phyloP scores from a whole-genome alignment of 2,888 invertebrate genomes.

The Adelognathus sp. region DNA sequence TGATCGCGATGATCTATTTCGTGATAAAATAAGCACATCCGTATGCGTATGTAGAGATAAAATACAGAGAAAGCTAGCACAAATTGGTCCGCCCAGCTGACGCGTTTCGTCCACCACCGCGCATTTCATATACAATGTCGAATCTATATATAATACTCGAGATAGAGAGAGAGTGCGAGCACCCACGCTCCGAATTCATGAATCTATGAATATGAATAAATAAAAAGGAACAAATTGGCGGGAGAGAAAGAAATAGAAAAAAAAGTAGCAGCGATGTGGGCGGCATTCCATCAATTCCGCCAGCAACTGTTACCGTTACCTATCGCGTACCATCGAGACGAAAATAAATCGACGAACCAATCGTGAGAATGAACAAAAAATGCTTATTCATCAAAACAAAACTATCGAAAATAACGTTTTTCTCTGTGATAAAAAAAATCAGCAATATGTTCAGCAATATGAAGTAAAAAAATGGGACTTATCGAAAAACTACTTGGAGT shows the following conservation, averaged over 20 bases:
- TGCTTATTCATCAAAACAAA: neutral
- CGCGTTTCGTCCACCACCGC: constrained; percentile 1
- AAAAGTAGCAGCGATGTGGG: neutral
- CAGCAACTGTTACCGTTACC: neutral
- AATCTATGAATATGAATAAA: constrained; percentile 14
- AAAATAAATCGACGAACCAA: constrained; percentile 8
- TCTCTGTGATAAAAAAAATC: neutral
- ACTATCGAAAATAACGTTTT: neutral
- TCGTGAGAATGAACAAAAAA: neutral
- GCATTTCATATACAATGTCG: constrained; percentile 37
- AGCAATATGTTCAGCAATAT: no score
- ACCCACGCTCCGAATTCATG: neutral
- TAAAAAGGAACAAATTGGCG: neutral
- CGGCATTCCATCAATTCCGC: constrained; percentile 20
- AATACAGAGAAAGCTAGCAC: constrained; percentile 35
- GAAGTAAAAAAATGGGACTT: neutral
- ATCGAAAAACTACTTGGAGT: neutral
- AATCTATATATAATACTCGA: constrained; percentile 16
- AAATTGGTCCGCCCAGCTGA: constrained; percentile 51
- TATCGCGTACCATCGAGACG: neutral
- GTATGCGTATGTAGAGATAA: constrained; percentile 6
- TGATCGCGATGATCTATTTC: neutral
- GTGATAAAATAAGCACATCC: neutral
- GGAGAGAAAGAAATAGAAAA: neutral
- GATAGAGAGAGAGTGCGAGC: no score